Conservation (phyloP, 2,113 vertebrate species). For the Sturnus vulgaris region DNA sequence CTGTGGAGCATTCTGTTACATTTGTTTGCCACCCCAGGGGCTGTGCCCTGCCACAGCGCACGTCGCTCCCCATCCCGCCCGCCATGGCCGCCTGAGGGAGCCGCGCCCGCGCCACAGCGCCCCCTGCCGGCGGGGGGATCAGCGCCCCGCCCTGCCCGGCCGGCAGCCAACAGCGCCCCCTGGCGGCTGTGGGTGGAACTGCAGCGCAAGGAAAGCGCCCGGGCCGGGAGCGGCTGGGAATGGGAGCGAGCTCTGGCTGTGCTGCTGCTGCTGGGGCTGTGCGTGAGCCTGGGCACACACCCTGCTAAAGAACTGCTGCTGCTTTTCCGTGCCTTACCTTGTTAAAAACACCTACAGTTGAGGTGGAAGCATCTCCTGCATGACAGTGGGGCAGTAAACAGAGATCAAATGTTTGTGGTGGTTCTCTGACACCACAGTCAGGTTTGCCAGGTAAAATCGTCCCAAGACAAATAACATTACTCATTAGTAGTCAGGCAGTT, state of each 20-base stretch:
- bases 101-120: not conserved
- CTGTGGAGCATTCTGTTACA: too few species aligned
- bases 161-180: not conserved
- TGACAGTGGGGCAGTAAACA: not conserved
- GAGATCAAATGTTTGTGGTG: too few species aligned
- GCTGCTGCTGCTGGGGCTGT: not conserved
- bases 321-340: not conserved
- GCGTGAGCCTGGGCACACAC: not conserved
- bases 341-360: not conserved
- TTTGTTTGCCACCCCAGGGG: too few species aligned
- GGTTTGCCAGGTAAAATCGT: not conserved
- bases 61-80: not conserved
- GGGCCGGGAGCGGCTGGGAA: not conserved
- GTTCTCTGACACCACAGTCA: not conserved
- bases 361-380: not conserved
- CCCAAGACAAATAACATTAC: not conserved
- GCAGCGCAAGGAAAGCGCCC: not conserved
- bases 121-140: not conserved
- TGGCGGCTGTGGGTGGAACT: not conserved
- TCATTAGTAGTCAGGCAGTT: not conserved
- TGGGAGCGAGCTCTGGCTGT: too few species aligned
- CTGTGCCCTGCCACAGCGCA: not conserved
- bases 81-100: not conserved
- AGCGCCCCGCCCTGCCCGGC: not conserved
- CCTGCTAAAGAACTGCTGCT: too few species aligned